Evolutionary conservation across 2,888 invertebrate species (phyloP).

Genomic region (Elmis aenea): DNA sequence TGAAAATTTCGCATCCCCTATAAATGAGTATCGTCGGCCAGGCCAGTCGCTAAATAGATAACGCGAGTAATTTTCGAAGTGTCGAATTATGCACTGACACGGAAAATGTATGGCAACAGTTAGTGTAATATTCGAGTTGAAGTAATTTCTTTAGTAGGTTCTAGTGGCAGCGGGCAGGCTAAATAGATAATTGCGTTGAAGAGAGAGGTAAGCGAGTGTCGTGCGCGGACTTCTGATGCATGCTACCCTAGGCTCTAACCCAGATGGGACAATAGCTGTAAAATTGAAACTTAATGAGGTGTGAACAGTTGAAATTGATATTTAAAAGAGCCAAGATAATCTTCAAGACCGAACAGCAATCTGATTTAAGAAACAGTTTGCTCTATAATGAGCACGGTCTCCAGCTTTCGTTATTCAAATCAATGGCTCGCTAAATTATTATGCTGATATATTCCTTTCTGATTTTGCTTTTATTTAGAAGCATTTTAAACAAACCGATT

Average conservation of each 20-base stretch:
- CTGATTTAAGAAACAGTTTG: constrained; percentile 48
- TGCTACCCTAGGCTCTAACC: constrained; percentile 45
- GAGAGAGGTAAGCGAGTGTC: constrained; percentile 33
- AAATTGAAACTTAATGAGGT: constrained; percentile 51
- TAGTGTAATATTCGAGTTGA: constrained; percentile 13
- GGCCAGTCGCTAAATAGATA: constrained; percentile 11
- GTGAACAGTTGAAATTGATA: constrained; percentile 50
- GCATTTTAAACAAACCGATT: too few relatives aligned
- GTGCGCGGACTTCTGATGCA: constrained; percentile 44
- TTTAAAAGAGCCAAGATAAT: constrained; percentile 50
- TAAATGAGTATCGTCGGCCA: constrained; percentile 8
- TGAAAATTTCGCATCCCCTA: constrained; percentile 8
- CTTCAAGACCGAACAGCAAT: constrained; percentile 45
- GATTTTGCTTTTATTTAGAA: constrained; percentile 22
- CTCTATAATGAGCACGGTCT: constrained; percentile 42
- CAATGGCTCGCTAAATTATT: constrained; percentile 46
- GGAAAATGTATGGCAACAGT: constrained; percentile 13
- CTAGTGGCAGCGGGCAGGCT: constrained; percentile 20
- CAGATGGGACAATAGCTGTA: constrained; percentile 51
- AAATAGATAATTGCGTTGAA: constrained; percentile 16
- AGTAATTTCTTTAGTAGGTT: too few relatives aligned
- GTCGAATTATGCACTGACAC: constrained; percentile 16
- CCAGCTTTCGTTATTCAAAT: constrained; percentile 42
- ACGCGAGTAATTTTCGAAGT: constrained; percentile 12
- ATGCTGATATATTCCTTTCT: constrained; percentile 33